Evolutionary conservation across 1,140 invertebrate genomes (phyloP).

Genomic region (Neodiprion fabricii): DNA sequence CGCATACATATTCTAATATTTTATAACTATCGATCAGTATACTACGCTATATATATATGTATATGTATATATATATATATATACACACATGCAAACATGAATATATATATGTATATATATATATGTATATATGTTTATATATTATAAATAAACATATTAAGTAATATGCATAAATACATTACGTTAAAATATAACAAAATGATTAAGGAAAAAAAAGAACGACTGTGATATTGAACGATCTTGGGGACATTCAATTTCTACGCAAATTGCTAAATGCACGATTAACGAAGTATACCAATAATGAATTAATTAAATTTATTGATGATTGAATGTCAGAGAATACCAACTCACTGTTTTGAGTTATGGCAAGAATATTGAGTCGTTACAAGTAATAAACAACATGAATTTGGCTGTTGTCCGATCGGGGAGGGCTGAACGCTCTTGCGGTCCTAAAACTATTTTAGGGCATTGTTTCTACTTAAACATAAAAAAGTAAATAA

Average conservation of each 20-base stretch:
- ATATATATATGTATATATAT: neutral
- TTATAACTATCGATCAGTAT: slow-evolving; percentile 59
- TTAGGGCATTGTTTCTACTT: slow-evolving; percentile 56
- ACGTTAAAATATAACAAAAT: slow-evolving; percentile 46
- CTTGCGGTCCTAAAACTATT: slow-evolving; percentile 45
- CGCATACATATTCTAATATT: slow-evolving; percentile 49
- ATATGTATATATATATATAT: neutral
- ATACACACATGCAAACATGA: neutral
- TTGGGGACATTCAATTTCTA: slow-evolving; percentile 60
- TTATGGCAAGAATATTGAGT: slow-evolving; percentile 51
- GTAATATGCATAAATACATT: slow-evolving; percentile 57
- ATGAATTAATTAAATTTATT: slow-evolving; percentile 45
- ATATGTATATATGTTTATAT: neutral
- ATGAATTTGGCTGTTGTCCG: slow-evolving; percentile 56
- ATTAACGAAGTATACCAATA: slow-evolving; percentile 46
- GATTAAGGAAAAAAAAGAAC: slow-evolving; percentile 54
- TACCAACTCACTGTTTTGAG: slow-evolving; percentile 37
- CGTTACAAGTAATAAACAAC: slow-evolving; percentile 48
- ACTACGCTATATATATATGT: slow-evolving; percentile 48
- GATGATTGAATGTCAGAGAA: slow-evolving; percentile 50
- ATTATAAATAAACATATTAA: slow-evolving; percentile 47
- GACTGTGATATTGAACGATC: slow-evolving; percentile 64
- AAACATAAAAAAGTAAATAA: slow-evolving; percentile 31
- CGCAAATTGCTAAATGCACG: slow-evolving; percentile 47
- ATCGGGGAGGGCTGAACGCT: slow-evolving; percentile 58